These are phyloP conservation scores for Phaethornis superciliosus DNA, from an alignment of 2,113 vertebrate species.

Conservation along the genomic window DNA sequence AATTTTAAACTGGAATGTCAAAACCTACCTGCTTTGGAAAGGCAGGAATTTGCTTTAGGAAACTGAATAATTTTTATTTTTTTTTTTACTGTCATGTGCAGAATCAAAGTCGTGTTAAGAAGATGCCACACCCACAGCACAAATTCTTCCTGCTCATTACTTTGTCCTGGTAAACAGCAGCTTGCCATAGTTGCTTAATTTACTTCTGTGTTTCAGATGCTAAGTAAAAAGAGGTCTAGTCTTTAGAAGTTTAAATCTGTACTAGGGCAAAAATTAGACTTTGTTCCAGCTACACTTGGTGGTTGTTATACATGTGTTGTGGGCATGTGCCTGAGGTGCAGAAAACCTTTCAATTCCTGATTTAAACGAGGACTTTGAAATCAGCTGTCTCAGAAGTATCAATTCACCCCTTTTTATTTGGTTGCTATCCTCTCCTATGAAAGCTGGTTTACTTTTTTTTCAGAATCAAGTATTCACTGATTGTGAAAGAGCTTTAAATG, in stretches of 20 bases:
- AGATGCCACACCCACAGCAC: background rate
- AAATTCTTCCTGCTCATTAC: background rate
- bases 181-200: background rate
- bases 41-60: background rate
- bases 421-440: background rate
- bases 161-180: background rate
- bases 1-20: background rate
- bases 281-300: background rate
- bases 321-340: background rate
- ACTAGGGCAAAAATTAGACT: background rate
- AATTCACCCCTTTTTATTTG: background rate
- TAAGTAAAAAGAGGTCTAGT: background rate
- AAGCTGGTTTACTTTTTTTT: background rate
- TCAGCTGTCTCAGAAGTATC: background rate
- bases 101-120: conserved; percentile 15
- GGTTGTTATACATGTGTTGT: background rate
- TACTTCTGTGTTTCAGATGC: background rate
- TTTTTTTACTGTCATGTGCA: background rate
- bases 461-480: background rate
- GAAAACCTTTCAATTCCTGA: background rate
- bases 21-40: background rate
- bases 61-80: background rate
- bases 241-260: background rate
- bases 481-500: background rate
- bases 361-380: background rate